Evolutionary conservation across 2,888 invertebrate genomes (phyloP).

Genomic region (Rhingia campestris): DNA sequence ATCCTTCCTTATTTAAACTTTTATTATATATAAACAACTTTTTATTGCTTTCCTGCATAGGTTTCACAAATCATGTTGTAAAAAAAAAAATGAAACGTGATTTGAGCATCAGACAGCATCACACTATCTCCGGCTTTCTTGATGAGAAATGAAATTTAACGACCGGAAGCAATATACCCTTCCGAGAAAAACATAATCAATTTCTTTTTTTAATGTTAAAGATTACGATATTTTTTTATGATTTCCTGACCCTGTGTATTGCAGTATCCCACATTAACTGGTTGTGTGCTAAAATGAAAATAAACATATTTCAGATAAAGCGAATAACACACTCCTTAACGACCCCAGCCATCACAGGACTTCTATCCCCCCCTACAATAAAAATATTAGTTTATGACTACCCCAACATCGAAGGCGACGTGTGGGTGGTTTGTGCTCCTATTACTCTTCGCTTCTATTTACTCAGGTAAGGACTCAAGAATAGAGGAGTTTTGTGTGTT

Average conservation of each 20-base stretch:
- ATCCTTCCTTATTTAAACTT: not conserved
- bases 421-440: conserved; percentile 29
- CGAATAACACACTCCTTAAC: not conserved
- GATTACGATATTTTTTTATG: conserved; percentile 47
- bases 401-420: conserved; percentile 33
- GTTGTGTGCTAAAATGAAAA: conserved; percentile 15
- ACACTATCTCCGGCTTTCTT: not conserved
- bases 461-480: conserved; percentile 18
- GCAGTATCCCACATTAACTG: conserved; percentile 8
- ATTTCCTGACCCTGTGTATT: conserved; percentile 26
- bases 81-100: conserved; percentile 14
- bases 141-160: conserved; percentile 28
- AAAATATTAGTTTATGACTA: conserved; percentile 65
- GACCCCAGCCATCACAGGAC: conserved; percentile 9
- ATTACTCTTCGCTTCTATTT: conserved; percentile 36
- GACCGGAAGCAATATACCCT: not conserved
- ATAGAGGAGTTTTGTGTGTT: conserved; percentile 20
- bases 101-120: conserved; percentile 15
- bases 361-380: conserved; percentile 30
- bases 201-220: conserved; percentile 51
- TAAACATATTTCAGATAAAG: conserved; percentile 30
- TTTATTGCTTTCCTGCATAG: conserved; percentile 31
- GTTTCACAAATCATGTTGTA: conserved; percentile 35
- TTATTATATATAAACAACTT: conserved; percentile 11
- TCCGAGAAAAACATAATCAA: conserved; percentile 42